Evolutionary conservation across 2,797 vertebrate species (phyloP).

Genomic region (Perodicticus potto): DNA sequence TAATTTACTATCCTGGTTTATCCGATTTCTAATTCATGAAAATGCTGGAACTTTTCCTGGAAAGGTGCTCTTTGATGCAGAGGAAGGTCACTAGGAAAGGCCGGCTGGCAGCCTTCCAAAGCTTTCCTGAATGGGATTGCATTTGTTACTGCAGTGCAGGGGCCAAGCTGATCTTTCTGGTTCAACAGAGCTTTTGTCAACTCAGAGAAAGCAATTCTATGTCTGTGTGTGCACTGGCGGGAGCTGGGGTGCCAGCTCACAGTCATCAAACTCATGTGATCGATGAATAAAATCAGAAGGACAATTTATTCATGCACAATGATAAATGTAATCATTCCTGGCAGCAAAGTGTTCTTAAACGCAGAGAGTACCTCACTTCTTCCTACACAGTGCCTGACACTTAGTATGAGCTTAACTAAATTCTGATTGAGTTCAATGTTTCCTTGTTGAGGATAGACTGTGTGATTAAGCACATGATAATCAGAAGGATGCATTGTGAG

Average conservation of each 20-base stretch:
- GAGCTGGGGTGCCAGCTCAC: background rate
- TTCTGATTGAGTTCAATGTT: background rate
- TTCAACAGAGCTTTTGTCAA: background rate
- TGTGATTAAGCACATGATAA: background rate
- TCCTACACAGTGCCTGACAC: background rate
- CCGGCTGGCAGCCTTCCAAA: background rate
- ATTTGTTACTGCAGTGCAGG: background rate
- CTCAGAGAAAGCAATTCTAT: background rate
- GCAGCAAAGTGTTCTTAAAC: background rate
- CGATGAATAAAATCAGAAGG: slow-evolving; percentile 22
- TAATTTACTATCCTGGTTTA: background rate
- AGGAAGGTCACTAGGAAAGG: background rate
- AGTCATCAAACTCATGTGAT: background rate
- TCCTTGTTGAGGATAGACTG: background rate
- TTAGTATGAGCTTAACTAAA: slow-evolving; percentile 47
- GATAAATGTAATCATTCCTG: slow-evolving; percentile 19
- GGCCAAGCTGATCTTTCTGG: background rate
- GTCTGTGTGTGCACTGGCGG: background rate
- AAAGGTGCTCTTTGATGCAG: background rate
- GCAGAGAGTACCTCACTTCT: background rate
- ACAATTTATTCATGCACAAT: background rate
- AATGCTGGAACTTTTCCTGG: background rate
- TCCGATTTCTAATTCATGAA: slow-evolving; percentile 36
- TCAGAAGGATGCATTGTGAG: background rate
- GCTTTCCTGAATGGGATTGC: background rate